Evolutionary conservation across 2,888 invertebrate genomes (phyloP), one percentile per base, ranked within the genome.

Genomic region (Limnephilus lunatus): DNA sequence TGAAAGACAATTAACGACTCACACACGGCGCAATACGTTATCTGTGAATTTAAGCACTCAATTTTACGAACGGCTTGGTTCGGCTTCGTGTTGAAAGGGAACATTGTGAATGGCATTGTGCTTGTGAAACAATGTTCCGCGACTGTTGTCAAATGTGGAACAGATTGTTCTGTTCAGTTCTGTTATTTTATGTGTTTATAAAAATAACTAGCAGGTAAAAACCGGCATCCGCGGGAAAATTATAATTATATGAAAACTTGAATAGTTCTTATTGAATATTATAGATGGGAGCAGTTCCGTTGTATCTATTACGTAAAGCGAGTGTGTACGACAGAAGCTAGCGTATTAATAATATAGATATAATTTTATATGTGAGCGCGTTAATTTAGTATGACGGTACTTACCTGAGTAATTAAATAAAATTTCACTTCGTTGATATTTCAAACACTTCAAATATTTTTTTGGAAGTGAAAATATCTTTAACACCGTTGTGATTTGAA

Each of bases 1-100:
- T 35, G 35, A 83, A 83, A 83, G 83, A 35, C 83, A 83, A 83
- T 83, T 83, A 83, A 32, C 83, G 35, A 35, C 83, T 35, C 35
- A 5, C 39, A 39, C 83, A 32, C 83, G 35, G 83, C 35, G 68
- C 25, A 68, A 5, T 83, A 83, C 14, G 32, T 35, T 83, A 32
- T 83, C 31, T 83, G 31, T 2, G 82, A 31, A 83, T 31, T 5
- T 35, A 83, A 32, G 25, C 68, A 25, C 25, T 68, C 68, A 68
- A 25, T n/a, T 1, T 9, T 68, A 25, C 68, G 25, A 68, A 11
- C 25, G 68, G 68, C 9, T 68, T 68, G 11, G 68, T 68, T 68
- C 68, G 68, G n/a, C 68, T 68, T 68, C 68, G 9, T 25, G 68
- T 68, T 68, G 68, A 68, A 68, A 68, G 68, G 68, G 25, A 68